Evolutionary conservation across 2,888 invertebrate species (phyloP).

Genomic region (Idaea aversata): DNA sequence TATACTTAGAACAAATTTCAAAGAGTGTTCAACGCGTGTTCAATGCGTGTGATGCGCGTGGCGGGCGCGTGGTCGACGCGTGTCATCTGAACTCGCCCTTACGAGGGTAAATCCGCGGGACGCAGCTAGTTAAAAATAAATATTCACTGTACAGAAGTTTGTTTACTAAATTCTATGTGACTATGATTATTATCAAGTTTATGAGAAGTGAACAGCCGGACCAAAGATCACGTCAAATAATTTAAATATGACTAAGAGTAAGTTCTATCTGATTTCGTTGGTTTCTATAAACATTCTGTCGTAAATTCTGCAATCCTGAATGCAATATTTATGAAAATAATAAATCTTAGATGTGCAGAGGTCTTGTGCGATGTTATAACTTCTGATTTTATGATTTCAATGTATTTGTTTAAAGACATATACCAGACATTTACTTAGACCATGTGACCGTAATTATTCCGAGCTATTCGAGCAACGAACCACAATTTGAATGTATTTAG

Average conservation of each 20-base stretch:
- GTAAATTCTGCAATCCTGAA: neutral
- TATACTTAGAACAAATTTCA: no score
- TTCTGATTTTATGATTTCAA: neutral
- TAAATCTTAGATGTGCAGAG: neutral
- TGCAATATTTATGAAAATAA: neutral
- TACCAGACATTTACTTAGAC: neutral
- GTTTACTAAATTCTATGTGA: neutral
- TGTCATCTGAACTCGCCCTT: no score
- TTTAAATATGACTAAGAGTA: neutral
- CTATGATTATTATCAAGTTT: neutral
- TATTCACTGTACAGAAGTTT: neutral
- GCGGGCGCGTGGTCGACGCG: no score
- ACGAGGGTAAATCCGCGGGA: no score
- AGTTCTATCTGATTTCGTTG: neutral
- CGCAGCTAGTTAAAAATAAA: no score
- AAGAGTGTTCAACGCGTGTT: no score
- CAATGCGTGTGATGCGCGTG: no score
- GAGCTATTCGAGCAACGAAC: neutral
- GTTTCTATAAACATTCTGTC: neutral
- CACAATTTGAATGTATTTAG: neutral
- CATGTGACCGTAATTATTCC: neutral
- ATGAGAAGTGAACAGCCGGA: neutral
- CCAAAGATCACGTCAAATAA: neutral
- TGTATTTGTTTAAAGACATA: neutral
- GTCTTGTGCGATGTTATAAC: neutral